phyloP scores from a whole-genome alignment of 2,888 invertebrate genomes.

The Nemurella pictetii region DNA sequence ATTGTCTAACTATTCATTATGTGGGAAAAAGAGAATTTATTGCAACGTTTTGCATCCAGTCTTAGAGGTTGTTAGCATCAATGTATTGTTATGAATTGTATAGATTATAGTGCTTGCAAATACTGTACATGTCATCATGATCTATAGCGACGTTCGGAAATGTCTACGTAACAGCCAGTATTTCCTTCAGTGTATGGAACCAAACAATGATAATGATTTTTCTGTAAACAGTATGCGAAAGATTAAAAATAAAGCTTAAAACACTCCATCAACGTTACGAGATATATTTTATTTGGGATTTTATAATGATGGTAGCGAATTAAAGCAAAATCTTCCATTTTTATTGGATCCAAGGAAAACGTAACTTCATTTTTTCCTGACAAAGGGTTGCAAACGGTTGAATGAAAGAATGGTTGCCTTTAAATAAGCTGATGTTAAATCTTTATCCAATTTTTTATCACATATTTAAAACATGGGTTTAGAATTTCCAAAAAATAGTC shows the following conservation, averaged over 20 bases:
- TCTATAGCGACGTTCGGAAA: slow-evolving; percentile 13
- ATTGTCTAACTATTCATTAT: slow-evolving; percentile 37
- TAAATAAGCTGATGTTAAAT: no score
- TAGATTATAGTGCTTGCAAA: slow-evolving; percentile 40
- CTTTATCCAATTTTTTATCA: no score
- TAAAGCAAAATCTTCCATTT: no score
- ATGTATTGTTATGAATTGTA: slow-evolving; percentile 41
- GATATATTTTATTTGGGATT: not conserved
- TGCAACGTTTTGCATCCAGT: slow-evolving; percentile 42
- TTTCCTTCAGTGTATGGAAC: slow-evolving; percentile 27
- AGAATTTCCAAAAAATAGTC: no score
- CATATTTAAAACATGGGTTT: no score
- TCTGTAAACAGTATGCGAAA: slow-evolving; percentile 39
- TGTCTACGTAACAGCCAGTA: slow-evolving; percentile 3
- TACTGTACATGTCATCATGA: slow-evolving; percentile 32
- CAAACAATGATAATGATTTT: slow-evolving; percentile 38
- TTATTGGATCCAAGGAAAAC: no score
- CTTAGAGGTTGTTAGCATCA: slow-evolving; percentile 41
- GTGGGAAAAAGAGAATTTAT: slow-evolving; percentile 38
- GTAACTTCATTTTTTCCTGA: no score
- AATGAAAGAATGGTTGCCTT: no score
- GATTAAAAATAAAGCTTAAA: slow-evolving; percentile 40
- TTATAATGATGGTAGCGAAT: no score
- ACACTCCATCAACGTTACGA: slow-evolving; percentile 6
- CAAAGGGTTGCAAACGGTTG: no score